These are phyloP conservation scores for Hypocryptadius cinnamomeus DNA, from an alignment of 2,113 vertebrate genomes.

Conservation along the genomic window DNA sequence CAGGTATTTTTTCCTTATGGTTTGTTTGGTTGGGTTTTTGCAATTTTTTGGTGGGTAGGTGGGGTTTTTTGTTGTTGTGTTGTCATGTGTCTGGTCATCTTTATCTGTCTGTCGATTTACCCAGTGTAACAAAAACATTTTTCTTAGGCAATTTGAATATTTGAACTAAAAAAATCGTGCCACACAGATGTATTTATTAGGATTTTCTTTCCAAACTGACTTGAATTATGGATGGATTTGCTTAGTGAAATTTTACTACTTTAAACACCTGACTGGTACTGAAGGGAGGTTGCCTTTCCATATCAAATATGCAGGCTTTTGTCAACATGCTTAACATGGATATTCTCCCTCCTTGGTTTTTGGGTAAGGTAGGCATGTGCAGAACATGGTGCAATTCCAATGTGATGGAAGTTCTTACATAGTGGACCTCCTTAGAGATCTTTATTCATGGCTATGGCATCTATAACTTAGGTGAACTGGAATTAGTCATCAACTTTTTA, in stretches of 20 bases:
- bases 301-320: neutral
- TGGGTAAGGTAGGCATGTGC: neutral
- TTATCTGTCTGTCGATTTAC: neutral
- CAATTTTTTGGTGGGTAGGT: neutral
- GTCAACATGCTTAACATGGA: neutral
- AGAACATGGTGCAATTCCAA: neutral
- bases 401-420: neutral
- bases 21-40: neutral
- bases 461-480: neutral
- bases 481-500: neutral
- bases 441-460: neutral
- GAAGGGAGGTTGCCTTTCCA: neutral
- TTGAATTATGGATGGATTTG: neutral
- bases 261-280: neutral
- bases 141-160: neutral
- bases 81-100: neutral
- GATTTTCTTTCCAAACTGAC: neutral
- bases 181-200: neutral
- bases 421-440: neutral
- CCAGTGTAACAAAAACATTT: neutral
- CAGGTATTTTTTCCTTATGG: neutral
- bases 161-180: neutral
- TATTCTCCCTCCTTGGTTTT: neutral
- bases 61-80: neutral
- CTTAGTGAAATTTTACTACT: neutral